Conservation (phyloP, 2,113 vertebrate genomes). For the Megalops atlanticus region DNA sequence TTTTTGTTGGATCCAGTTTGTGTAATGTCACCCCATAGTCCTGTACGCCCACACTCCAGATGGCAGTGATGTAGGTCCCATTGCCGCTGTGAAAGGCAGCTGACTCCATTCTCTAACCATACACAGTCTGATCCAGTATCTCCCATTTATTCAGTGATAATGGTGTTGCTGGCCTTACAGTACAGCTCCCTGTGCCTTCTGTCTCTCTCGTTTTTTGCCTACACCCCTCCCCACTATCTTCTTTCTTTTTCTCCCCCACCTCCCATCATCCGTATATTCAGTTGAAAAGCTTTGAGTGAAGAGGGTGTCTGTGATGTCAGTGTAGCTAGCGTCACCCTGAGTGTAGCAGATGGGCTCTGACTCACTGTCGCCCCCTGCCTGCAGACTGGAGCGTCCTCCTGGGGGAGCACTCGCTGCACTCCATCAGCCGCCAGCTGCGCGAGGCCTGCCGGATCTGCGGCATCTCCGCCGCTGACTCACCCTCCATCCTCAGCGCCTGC, state of each 20-base stretch:
- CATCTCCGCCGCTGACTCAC: conserved; percentile 89
- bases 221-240: conserved; percentile 12
- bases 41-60: neutral
- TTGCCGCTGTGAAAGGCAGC: too few species aligned
- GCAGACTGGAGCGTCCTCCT: conserved; percentile 96
- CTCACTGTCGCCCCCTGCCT: conserved; percentile 17
- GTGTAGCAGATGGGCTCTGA: too few species aligned
- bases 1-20: neutral
- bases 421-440: conserved; percentile 90
- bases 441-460: conserved; percentile 94
- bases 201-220: conserved; percentile 26
- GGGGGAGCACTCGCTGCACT: conserved; percentile 92
- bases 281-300: too few species aligned
- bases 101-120: too few species aligned
- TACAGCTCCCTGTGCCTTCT: conserved; percentile 30
- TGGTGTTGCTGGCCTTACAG: conserved; percentile 61
- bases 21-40: too few species aligned
- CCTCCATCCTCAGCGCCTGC: conserved; percentile 94
- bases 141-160: neutral
- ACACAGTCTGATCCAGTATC: neutral
- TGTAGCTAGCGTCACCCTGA: too few species aligned
- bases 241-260: conserved; percentile 32
- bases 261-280: neutral
- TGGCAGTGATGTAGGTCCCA: neutral
- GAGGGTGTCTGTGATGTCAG: too few species aligned